phyloP scores from a whole-genome alignment of 2,888 invertebrate species.

The Sphecodes monilicornis region DNA sequence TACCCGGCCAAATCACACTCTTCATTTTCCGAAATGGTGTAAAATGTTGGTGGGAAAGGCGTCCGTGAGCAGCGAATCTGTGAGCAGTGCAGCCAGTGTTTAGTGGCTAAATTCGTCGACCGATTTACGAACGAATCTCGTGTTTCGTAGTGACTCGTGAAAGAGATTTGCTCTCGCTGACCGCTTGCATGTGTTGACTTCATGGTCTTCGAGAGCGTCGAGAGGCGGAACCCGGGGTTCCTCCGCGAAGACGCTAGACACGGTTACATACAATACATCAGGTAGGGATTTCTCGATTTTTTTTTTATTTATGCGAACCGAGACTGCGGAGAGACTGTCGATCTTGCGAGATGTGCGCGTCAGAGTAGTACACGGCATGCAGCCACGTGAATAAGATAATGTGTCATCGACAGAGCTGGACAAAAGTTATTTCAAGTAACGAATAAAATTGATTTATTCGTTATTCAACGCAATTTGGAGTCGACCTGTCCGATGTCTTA shows the following conservation, averaged over 20 bases:
- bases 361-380: background rate
- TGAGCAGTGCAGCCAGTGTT: slow-evolving; percentile 20
- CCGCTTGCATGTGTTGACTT: slow-evolving; percentile 51
- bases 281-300: slow-evolving; percentile 68
- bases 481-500: too few species aligned
- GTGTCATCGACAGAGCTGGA: too few species aligned
- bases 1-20: background rate
- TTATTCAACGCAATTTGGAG: too few species aligned
- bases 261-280: slow-evolving; percentile 83
- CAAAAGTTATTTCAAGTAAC: too few species aligned
- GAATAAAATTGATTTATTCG: background rate
- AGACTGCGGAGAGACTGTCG: background rate
- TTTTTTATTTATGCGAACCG: background rate
- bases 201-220: slow-evolving; percentile 83
- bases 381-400: slow-evolving; percentile 41
- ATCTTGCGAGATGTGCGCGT: slow-evolving; percentile 11
- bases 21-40: slow-evolving; percentile 21
- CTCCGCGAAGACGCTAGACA: slow-evolving; percentile 83
- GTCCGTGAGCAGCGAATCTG: background rate
- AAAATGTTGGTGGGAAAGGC: slow-evolving; percentile 20
- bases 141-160: slow-evolving; percentile 27
- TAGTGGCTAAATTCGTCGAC: slow-evolving; percentile 29
- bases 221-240: slow-evolving; percentile 83
- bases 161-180: slow-evolving; percentile 32
- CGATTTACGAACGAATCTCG: slow-evolving; percentile 26